phyloP scores from a whole-genome alignment of 2,888 invertebrate species.

The Agrilus mali region DNA sequence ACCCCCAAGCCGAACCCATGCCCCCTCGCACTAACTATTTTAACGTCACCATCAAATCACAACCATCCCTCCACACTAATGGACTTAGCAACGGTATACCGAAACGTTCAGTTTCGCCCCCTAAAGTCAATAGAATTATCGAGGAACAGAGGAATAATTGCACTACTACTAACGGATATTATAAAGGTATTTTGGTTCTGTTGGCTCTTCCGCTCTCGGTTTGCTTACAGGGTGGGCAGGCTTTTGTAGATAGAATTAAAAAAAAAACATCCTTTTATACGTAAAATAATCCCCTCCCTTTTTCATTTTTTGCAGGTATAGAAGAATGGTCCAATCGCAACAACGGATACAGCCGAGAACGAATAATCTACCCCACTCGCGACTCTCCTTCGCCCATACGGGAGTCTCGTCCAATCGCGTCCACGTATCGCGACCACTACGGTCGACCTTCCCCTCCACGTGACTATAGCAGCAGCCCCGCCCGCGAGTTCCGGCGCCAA shows the following conservation, averaged over 20 bases:
- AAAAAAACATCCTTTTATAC: constrained; percentile 17
- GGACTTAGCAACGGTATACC: too few species aligned
- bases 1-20: constrained; percentile 17
- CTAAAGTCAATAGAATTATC: constrained; percentile 16
- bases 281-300: constrained; percentile 34
- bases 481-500: neutral
- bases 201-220: too few species aligned
- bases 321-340: constrained; percentile 66
- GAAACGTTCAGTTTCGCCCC: constrained; percentile 13
- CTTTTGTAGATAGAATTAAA: too few species aligned
- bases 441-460: constrained; percentile 16
- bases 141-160: constrained; percentile 2
- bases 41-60: constrained; percentile 64
- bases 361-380: constrained; percentile 4
- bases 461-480: constrained; percentile 17
- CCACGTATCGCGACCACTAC: constrained; percentile 9
- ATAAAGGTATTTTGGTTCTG: too few species aligned
- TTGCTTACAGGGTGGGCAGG: too few species aligned
- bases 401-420: constrained; percentile 11
- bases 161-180: neutral
- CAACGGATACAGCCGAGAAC: constrained; percentile 10
- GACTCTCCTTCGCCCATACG: constrained; percentile 14
- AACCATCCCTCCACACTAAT: constrained; percentile 30
- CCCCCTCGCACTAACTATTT: constrained; percentile 61
- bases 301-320: constrained; percentile 39